Conservation (phyloP, 2,113 vertebrate species). For the Bubo blakistoni region DNA sequence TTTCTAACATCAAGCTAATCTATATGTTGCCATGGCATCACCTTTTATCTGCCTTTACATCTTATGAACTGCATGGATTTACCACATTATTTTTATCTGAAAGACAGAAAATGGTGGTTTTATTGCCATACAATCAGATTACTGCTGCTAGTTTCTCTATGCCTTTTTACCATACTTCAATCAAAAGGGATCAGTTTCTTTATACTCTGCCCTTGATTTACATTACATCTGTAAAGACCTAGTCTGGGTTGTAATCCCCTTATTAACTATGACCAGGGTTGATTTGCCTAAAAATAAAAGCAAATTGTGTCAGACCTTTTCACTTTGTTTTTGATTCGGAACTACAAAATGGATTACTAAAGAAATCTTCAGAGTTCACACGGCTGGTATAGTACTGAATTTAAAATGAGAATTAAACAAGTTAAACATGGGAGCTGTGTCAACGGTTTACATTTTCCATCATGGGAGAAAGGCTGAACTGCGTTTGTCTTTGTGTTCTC, state of each 20-base stretch:
- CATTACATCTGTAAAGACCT: conserved; percentile 91
- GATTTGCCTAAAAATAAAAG: conserved; percentile 93
- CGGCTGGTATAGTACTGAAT: conserved; percentile 82
- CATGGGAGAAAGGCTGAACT: conserved; percentile 74
- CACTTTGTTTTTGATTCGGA: conserved; percentile 92
- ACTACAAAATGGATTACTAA: conserved; percentile 98
- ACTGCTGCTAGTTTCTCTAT: conserved; percentile 80
- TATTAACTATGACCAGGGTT: conserved; percentile 92
- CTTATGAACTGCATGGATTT: conserved; percentile 81
- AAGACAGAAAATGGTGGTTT: conserved; percentile 83
- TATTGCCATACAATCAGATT: conserved; percentile 86
- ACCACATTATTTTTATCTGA: conserved; percentile 81
- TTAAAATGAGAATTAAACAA: conserved; percentile 89
- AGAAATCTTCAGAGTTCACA: conserved; percentile 84
- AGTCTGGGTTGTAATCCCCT: conserved; percentile 95
- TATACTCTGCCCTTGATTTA: conserved; percentile 83
- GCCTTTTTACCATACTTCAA: conserved; percentile 84
- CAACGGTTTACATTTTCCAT: conserved; percentile 78
- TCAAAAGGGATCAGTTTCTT: conserved; percentile 92
- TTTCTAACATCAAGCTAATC: conserved; percentile 84
- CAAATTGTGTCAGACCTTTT: conserved; percentile 91
- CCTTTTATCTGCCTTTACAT: conserved; percentile 80
- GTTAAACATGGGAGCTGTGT: conserved; percentile 79
- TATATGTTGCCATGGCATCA: conserved; percentile 81
- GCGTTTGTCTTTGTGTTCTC: conserved; percentile 77